A percentile compares a stretch with the other conserved stretches of the same genome.
Conservation (phyloP, 2,888 invertebrate genomes). For the Ormyrus pomaceus region DNA sequence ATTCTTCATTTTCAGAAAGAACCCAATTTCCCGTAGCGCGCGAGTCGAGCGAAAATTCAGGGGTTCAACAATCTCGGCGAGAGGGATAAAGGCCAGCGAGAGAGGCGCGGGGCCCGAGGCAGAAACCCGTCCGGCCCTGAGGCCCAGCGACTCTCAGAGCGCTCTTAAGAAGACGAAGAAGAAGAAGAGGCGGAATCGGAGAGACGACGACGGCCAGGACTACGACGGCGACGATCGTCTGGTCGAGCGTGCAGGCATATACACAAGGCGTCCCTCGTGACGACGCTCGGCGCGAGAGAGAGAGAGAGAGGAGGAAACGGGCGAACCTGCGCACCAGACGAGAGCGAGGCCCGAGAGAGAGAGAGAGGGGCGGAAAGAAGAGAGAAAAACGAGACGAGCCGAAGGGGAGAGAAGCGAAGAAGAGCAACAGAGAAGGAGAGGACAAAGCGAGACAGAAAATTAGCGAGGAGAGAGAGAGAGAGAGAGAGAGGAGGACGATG, state of each 20-base stretch:
- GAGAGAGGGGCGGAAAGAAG: slow-evolving; percentile 15
- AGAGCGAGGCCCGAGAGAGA: neutral
- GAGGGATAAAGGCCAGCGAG: no score
- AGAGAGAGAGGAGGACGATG: slow-evolving; percentile 58
- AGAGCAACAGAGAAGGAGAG: slow-evolving; percentile 50
- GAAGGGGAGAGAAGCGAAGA: slow-evolving; percentile 35
- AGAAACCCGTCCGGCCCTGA: slow-evolving; percentile 31
- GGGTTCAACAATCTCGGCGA: no score
- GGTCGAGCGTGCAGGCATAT: slow-evolving; percentile 63
- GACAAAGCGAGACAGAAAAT: no score
- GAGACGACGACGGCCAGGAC: neutral
- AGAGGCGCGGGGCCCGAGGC: neutral
- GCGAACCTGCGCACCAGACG: neutral
- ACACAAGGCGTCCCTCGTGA: slow-evolving; percentile 22
- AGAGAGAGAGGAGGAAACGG: slow-evolving; percentile 7
- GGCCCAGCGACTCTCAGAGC: neutral
- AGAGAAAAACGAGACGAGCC: slow-evolving; percentile 5
- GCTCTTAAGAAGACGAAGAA: neutral
- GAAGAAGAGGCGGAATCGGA: neutral
- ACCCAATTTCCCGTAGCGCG: no score
- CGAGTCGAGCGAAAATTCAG: no score
- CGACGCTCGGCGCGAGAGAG: neutral
- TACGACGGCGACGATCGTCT: slow-evolving; percentile 62
- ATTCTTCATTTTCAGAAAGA: no score
- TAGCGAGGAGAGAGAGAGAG: slow-evolving; percentile 58